Base-by-base conservation (phyloP, 1,140 invertebrate genomes). In the Stenopsyche tienmushanensis region DNA sequence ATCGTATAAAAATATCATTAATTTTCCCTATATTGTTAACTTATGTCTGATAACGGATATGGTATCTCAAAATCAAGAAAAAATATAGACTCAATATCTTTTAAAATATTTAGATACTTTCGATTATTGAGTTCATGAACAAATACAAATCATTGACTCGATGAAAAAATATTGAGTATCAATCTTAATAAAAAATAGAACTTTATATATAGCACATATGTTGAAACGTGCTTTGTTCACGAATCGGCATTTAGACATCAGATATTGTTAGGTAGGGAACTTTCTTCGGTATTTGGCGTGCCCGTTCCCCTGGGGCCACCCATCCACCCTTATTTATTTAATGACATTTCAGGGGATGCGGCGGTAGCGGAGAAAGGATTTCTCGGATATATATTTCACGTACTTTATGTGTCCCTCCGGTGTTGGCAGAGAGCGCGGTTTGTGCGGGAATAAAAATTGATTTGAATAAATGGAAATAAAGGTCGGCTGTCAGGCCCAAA, bases 381-480 rank as follows among this genome's bases (percentile, higher is more conserved):
- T 25, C 44, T 21, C 34, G 57, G 57, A 59, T 59, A 59, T 52
- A 62, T 62, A 62, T 62, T 50, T 62, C 59, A 62, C 45, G 59
- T 29, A 29, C 26, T 62, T 62, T 62, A 62, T 52, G 59, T 18
- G 25, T 39, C 25, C 26, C 54, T 3, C 17, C 26, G n/a, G 54
- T 25, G 54, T 26, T 58, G 10, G 15, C 47, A n/a, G 39, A 20
- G 54, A 2, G 20, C 59, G 13, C 59, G 34, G 34, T 25, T 49
- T 42, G 20, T 52, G 44, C 24, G 25, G 24, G 45, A 62, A 62
- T 62, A 62, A 62, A 62, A 62, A 62, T 62, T 62, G 59, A 62
- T 62, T 62, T 62, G 59, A 62, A 62, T 62, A 62, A 62, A 62
- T 62, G 59, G 59, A 62, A 62, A 62, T 62, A 62, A 34, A 50